Evolutionary conservation across 2,888 invertebrate species (phyloP).

Genomic region (Drosophila neutralis): DNA sequence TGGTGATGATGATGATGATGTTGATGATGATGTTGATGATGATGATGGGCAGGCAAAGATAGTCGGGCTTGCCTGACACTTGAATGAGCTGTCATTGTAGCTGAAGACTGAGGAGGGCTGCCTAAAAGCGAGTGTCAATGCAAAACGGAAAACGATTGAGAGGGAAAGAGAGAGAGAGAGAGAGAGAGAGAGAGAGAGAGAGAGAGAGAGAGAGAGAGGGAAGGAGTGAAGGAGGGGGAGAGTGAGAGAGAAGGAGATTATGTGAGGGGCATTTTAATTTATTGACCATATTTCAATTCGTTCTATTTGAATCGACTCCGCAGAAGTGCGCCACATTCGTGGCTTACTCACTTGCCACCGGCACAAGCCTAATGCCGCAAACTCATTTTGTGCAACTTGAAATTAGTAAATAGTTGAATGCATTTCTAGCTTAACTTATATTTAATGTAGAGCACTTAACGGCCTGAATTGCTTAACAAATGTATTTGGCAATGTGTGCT

Average conservation of each 20-base stretch:
- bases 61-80: slow-evolving; percentile 51
- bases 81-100: slow-evolving; percentile 66
- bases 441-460: neutral
- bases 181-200: neutral
- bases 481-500: neutral
- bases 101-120: slow-evolving; percentile 31
- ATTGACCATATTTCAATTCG: neutral
- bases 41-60: slow-evolving; percentile 32
- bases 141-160: neutral
- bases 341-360: too few relatives aligned
- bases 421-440: neutral
- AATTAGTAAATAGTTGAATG: neutral
- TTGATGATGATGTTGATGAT: slow-evolving; percentile 3
- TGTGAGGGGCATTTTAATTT: neutral
- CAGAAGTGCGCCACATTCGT: too few relatives aligned
- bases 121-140: slow-evolving; percentile 4
- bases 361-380: too few relatives aligned
- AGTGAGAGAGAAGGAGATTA: neutral
- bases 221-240: too few relatives aligned
- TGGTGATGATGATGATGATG: slow-evolving; percentile 9
- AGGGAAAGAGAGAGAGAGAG: neutral
- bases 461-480: neutral
- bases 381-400: neutral
- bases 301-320: neutral
- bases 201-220: neutral